phyloP scores from a whole-genome alignment of 2,888 invertebrate genomes.

The Euzetes globulus region DNA sequence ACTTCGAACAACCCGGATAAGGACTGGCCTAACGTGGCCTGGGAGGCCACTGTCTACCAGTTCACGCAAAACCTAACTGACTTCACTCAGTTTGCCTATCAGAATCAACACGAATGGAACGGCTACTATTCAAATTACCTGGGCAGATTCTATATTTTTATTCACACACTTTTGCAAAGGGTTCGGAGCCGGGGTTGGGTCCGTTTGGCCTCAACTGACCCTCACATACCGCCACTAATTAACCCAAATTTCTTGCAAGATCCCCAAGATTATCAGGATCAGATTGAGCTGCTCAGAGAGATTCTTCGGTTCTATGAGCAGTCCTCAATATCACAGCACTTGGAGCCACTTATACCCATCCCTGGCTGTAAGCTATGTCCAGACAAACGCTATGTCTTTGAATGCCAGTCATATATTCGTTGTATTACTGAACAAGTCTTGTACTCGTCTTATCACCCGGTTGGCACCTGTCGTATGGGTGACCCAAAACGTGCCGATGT shows the following conservation, averaged over 20 bases:
- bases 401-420: background rate
- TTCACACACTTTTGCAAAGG: background rate
- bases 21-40: background rate
- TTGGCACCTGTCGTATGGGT: conserved; percentile 3
- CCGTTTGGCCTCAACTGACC: background rate
- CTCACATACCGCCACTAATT: background rate
- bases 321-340: background rate
- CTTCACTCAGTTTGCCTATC: background rate
- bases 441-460: background rate
- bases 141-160: background rate
- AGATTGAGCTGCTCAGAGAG: background rate
- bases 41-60: background rate
- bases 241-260: background rate
- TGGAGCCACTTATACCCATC: background rate
- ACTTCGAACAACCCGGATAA: background rate
- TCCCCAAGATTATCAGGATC: background rate
- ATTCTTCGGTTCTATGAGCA: background rate
- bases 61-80: background rate
- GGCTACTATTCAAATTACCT: background rate
- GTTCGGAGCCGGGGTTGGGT: background rate
- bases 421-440: background rate
- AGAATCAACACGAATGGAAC: background rate
- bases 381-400: background rate
- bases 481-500: background rate
- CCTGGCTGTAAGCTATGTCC: background rate